Evolutionary conservation across 1,140 invertebrate species (phyloP), one percentile per base, ranked within the genome.

Genomic region (Grapholita molesta): DNA sequence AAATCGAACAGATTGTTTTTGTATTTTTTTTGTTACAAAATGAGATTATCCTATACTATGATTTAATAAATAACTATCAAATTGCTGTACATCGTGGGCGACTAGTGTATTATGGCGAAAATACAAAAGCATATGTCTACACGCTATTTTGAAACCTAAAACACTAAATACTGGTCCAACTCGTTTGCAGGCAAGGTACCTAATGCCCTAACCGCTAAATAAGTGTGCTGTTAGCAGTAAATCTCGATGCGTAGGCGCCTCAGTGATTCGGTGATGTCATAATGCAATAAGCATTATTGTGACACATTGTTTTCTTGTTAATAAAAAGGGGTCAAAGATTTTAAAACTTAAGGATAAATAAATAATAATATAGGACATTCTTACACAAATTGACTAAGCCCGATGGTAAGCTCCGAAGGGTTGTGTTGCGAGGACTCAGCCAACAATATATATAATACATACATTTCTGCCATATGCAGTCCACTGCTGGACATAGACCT

Each of bases 241-340:
- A 61, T 61, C n/a, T 21, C 55, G 55, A 61, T 21, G 15, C 55
- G 55, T 61, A 6, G 55, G 55, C 55, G 25, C 8, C 28, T 25
- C 25, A 57, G 9, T 61, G 55, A 28, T 61, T 28, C 25, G 24
- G 15, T 61, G 55, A 61, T 61, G 55, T 61, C 55, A 61, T 61
- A 61, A n/a, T 61, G 55, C 55, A 61, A 28, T 30, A 30, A n/a
- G 55, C 25, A 61, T 61, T 15, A 61, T 30, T 61, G 12, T 57
- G 55, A 61, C 55, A 61, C 55, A 61, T 48, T 9, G 42, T 48
- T 61, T 61, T 61, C 55, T 61, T 61, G 55, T 61, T 61, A 61
- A 61, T 61, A 6, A 11, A 61, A 28, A n/a, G 55, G n/a, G 6
- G 30, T 30, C 42, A 48, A 9, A n/a, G 0, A 0, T 48, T 21